A percentile compares a stretch with the other conserved stretches of the same genome.
Evolutionary conservation across 35 echinoderm and acorn worm genomes (phyloP).

Genomic region (Ophioderma brevispina): DNA sequence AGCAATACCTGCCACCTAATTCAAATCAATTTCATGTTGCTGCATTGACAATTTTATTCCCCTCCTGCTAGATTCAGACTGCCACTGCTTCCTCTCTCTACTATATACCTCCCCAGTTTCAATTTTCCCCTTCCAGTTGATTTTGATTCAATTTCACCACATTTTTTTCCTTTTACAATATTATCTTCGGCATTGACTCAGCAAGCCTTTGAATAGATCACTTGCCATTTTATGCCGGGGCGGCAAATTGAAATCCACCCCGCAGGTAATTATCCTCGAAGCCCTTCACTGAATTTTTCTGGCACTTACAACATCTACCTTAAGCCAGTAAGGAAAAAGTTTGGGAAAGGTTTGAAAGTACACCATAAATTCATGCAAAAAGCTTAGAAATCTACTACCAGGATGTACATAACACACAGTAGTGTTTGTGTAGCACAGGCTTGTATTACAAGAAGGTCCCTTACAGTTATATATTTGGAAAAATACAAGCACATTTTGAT

Average conservation of each 20-base stretch:
- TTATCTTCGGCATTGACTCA: background rate
- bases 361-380: background rate
- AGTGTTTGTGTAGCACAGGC: background rate
- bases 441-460: background rate
- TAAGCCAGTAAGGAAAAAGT: background rate
- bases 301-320: background rate
- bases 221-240: background rate
- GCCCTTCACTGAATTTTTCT: background rate
- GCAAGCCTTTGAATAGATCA: background rate
- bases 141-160: background rate
- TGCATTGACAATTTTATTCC: background rate
- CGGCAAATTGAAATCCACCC: background rate
- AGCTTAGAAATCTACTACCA: background rate
- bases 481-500: background rate
- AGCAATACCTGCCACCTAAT: background rate
- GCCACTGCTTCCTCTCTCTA: background rate
- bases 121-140: background rate
- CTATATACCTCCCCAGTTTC: background rate
- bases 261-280: background rate
- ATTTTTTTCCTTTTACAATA: background rate
- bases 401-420: background rate
- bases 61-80: background rate
- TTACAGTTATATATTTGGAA: conserved; percentile 7
- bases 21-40: background rate
- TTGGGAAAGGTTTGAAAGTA: background rate